Evolutionary conservation across 2,113 vertebrate genomes (phyloP).

Genomic region (Bagarius yarrelli): DNA sequence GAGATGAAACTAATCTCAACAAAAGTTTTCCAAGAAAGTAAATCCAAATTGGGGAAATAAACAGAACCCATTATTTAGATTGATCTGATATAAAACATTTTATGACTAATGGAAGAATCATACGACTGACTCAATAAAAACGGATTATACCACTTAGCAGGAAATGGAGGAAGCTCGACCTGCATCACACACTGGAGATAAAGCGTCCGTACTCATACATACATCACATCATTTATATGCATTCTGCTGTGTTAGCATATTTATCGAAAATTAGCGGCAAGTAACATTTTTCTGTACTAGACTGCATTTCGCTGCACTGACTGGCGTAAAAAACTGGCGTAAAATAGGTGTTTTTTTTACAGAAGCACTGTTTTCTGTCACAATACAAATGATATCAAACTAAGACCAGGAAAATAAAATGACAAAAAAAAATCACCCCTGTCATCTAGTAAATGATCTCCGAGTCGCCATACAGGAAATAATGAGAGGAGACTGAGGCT

Average conservation of each 20-base stretch:
- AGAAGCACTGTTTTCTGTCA: neutral
- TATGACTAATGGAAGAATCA: neutral
- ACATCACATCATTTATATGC: neutral
- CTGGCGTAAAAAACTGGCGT: neutral
- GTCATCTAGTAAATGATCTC: conserved; percentile 12
- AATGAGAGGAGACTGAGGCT: conserved; percentile 22
- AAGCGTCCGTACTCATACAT: neutral
- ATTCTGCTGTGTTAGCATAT: neutral
- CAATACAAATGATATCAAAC: neutral
- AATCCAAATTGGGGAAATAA: neutral
- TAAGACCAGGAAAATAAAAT: neutral
- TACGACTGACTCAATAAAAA: neutral
- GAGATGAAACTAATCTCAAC: neutral
- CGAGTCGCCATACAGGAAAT: conserved; percentile 7
- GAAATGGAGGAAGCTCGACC: neutral
- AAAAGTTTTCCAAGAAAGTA: neutral
- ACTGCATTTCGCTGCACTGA: neutral
- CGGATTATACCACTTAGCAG: neutral
- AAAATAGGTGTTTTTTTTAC: neutral
- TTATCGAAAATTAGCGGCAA: neutral
- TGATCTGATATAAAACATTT: neutral
- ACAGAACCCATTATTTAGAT: neutral
- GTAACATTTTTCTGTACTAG: neutral
- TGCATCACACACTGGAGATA: neutral
- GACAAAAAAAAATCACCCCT: neutral